phyloP scores from a whole-genome alignment of 2,797 vertebrate genomes.

The Tragopan temminckii region DNA sequence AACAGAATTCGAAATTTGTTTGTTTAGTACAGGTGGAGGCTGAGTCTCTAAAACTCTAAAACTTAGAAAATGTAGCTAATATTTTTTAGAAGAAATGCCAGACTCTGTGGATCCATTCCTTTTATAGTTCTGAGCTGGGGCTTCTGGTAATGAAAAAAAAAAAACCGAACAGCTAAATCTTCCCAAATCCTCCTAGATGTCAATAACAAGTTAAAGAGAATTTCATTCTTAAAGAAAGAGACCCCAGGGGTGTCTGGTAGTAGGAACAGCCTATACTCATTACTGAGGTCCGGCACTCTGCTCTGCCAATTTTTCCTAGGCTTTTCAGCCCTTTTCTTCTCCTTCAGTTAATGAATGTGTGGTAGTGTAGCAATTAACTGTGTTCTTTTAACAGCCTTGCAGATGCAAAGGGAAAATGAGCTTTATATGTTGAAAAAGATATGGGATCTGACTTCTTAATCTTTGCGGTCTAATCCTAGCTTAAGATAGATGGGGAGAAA shows the following conservation, averaged over 20 bases:
- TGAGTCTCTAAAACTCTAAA: not conserved
- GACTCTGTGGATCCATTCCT: not conserved
- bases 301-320: not conserved
- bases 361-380: slow-evolving; percentile 41
- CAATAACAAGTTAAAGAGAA: slow-evolving; percentile 15
- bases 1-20: not conserved
- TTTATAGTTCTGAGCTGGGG: not conserved
- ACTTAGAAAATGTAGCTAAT: not conserved
- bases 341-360: slow-evolving; percentile 24
- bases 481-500: not conserved
- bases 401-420: slow-evolving; percentile 35
- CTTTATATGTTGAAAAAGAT: slow-evolving; percentile 9
- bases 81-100: not conserved
- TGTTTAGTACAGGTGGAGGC: not conserved
- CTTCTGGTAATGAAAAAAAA: not conserved
- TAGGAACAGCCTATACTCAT: not conserved
- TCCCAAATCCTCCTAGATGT: not conserved
- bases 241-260: not conserved
- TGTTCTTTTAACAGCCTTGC: slow-evolving; percentile 43
- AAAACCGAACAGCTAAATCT: not conserved
- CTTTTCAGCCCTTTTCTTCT: slow-evolving; percentile 37
- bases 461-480: not conserved
- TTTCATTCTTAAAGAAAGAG: slow-evolving; percentile 32
- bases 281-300: not conserved
- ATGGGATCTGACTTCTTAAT: slow-evolving; percentile 26